Evolutionary conservation across 2,113 vertebrate species (phyloP), one percentile per base, ranked within the genome.

Genomic region (Nothobranchius kuhntae): DNA sequence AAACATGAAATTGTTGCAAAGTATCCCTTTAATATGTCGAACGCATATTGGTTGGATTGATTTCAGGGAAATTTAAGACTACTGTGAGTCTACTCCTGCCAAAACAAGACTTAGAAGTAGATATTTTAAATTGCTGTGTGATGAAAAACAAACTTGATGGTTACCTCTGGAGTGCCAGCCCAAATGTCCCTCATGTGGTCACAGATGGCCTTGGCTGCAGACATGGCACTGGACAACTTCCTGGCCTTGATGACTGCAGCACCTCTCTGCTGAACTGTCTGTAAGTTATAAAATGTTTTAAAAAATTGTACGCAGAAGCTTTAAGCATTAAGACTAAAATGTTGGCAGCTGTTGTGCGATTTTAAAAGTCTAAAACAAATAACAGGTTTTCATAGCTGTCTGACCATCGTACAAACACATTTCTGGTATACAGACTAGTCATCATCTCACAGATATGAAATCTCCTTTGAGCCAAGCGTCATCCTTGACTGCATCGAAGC

Each of bases 141-240:
- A 21, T 21, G 21, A 21, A 21, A 21, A 54, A 14, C 13, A 35
- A 60, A 51, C 0, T 6, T 2, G 10, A 8, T 1, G 3, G 83
- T 93, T 81, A 98, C 98, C 93, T 94, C 94, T 12, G 94, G 81
- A 80, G 96, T 98, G 83, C 98, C 97, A 53, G 91, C 93, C 98
- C 98, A 99, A 86, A 98, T 93, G 90, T 97, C 93, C 69, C 94
- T 95, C 93, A 98, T 92, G 58, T 99, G 96, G 87, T 99, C 98
- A 81, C 95, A 95, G 86, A 99, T 97, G 74, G 98, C 97, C 86
- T 99, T 99, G 12, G 98, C 98, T 63, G 98, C 98, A 83, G 97
- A 99, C 98, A 99, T 98, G 0, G 97, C 96, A 54, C 98, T 99
- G 82, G 98, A 99, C 48, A 99, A 92, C 81, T 99, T 99, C 77